Percentiles rank a stretch among this genome's conserved stretches.
Evolutionary conservation across 2,797 vertebrate genomes (phyloP).

Genomic region (Hyperoplus immaculatus): DNA sequence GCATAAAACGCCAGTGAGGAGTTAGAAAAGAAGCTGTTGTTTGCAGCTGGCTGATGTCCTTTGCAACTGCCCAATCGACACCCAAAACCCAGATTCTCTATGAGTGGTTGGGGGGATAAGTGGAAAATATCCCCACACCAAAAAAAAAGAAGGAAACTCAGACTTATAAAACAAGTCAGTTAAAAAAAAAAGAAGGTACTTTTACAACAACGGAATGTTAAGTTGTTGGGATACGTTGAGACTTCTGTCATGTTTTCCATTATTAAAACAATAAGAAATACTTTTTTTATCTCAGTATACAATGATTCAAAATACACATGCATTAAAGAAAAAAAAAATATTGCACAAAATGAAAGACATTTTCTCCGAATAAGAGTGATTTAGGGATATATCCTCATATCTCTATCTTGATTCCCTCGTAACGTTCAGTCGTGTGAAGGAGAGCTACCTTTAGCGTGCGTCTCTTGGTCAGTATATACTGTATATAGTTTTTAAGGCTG

Average conservation of each 20-base stretch:
- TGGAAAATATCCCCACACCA: slow-evolving; percentile 73
- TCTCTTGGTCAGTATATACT: slow-evolving; percentile 79
- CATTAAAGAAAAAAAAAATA: slow-evolving; percentile 92
- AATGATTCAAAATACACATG: slow-evolving; percentile 93
- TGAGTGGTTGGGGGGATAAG: slow-evolving; percentile 36
- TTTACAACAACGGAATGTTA: slow-evolving; percentile 92
- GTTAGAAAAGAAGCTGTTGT: slow-evolving; percentile 53
- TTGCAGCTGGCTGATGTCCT: slow-evolving; percentile 24
- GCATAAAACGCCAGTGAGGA: slow-evolving; percentile 57
- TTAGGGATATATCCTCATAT: slow-evolving; percentile 75
- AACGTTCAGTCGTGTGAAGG: slow-evolving; percentile 65
- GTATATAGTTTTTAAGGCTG: slow-evolving; percentile 92
- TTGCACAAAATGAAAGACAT: slow-evolving; percentile 93
- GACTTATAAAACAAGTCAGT: slow-evolving; percentile 99
- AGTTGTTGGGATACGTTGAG: slow-evolving; percentile 85
- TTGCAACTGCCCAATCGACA: slow-evolving; percentile 14
- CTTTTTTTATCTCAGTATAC: slow-evolving; percentile 84
- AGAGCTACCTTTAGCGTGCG: slow-evolving; percentile 68
- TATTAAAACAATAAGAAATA: slow-evolving; percentile 83
- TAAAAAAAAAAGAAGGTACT: slow-evolving; percentile 88
- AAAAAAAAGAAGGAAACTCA: slow-evolving; percentile 80
- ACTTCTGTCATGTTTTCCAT: slow-evolving; percentile 73
- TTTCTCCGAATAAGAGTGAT: slow-evolving; percentile 80
- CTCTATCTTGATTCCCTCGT: slow-evolving; percentile 62
- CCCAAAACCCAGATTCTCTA: slow-evolving; percentile 45